A percentile compares a stretch with the other conserved stretches of the same genome.
These are phyloP conservation scores for Lutjanus campechanus DNA, from an alignment of 2,797 vertebrate genomes.

Conservation along the genomic window DNA sequence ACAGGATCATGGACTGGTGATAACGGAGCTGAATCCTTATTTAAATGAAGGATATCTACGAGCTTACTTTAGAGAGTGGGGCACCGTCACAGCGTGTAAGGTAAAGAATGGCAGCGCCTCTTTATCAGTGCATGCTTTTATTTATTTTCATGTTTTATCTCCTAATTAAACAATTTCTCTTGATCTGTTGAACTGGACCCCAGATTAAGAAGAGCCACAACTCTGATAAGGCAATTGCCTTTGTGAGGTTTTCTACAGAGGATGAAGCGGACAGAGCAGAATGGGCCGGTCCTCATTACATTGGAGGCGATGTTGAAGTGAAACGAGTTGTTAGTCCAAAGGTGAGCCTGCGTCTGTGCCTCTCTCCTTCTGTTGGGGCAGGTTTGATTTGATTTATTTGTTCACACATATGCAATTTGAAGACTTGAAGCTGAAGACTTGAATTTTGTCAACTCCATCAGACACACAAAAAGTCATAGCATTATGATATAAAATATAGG, in stretches of 20 bases:
- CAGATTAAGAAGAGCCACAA: constrained; percentile 55
- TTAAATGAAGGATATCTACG: constrained; percentile 65
- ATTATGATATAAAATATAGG: too few species aligned
- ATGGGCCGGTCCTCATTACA: constrained; percentile 61
- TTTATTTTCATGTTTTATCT: background rate
- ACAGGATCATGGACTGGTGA: constrained; percentile 75
- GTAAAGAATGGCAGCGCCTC: constrained; percentile 47
- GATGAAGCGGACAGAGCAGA: constrained; percentile 73
- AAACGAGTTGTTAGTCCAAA: constrained; percentile 71
- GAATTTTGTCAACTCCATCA: too few species aligned
- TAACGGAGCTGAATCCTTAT: constrained; percentile 63
- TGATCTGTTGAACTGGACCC: background rate
- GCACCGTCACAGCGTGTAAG: constrained; percentile 65
- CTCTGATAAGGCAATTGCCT: constrained; percentile 35
- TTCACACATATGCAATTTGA: too few species aligned
- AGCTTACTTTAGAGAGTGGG: constrained; percentile 73
- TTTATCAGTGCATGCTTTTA: background rate
- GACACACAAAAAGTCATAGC: too few species aligned
- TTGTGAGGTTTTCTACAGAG: constrained; percentile 68
- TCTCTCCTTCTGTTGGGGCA: background rate
- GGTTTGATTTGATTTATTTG: too few species aligned
- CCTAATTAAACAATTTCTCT: background rate
- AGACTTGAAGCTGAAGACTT: too few species aligned
- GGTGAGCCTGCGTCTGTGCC: constrained; percentile 35
- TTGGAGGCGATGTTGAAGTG: constrained; percentile 68